Percentiles rank a stretch among this genome's conserved stretches.
These are phyloP conservation scores for Lamprologus ornatipinnis DNA, from an alignment of 2,113 vertebrate species.

Conservation along the genomic window DNA sequence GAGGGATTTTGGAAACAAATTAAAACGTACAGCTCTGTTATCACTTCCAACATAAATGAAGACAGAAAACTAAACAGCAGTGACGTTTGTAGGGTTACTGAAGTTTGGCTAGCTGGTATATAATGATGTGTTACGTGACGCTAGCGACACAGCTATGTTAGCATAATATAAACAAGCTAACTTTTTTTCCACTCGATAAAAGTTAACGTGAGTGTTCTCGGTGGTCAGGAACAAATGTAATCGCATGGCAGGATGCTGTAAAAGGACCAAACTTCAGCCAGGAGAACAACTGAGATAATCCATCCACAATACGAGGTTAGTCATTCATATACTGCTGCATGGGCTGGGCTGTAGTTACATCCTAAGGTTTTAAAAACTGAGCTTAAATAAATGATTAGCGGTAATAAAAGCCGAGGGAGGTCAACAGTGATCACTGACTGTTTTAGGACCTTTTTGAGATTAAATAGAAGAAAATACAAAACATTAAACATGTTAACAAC, in stretches of 20 bases:
- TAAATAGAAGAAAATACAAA: not conserved
- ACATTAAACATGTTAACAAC: not conserved
- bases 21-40: too few relatives aligned
- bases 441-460: not conserved
- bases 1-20: too few relatives aligned
- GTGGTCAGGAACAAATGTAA: not conserved
- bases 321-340: not conserved
- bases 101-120: too few relatives aligned
- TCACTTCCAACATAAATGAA: too few relatives aligned
- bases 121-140: fast-evolving
- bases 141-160: too few relatives aligned
- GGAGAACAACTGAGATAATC: not conserved
- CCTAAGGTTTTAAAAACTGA: not conserved
- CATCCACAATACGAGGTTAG: not conserved
- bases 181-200: fast-evolving
- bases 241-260: fast-evolving
- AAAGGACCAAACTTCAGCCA: not conserved
- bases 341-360: not conserved
- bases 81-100: too few relatives aligned
- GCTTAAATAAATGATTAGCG: not conserved
- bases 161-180: too few relatives aligned
- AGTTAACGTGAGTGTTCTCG: not conserved
- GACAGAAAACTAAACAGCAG: too few relatives aligned
- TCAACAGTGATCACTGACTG: not conserved
- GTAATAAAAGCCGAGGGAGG: not conserved